phyloP scores from a whole-genome alignment of 2,797 vertebrate species.

The Mormyrus proboscirostris region DNA sequence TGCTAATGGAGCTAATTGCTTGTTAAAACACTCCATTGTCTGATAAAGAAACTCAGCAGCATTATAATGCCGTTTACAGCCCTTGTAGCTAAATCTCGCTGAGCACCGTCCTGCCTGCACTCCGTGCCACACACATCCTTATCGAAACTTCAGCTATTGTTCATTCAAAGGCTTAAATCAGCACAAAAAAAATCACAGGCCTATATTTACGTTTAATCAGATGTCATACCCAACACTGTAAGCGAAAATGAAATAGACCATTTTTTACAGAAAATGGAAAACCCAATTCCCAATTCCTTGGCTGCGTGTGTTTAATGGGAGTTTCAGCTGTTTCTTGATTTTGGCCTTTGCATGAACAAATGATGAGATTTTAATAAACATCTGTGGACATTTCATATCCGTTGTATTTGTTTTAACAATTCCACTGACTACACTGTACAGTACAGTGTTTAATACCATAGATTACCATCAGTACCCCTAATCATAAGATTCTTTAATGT shows the following conservation, averaged over 20 bases:
- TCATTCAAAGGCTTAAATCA: neutral
- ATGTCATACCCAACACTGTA: neutral
- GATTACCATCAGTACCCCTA: neutral
- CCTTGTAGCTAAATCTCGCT: neutral
- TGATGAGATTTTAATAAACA: neutral
- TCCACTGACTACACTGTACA: neutral
- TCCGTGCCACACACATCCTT: neutral
- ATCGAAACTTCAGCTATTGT: neutral
- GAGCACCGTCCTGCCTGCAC: neutral
- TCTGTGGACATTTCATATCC: neutral
- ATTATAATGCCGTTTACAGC: neutral
- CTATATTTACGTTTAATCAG: neutral
- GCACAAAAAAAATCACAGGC: neutral
- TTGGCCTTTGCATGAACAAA: neutral
- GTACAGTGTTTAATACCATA: neutral
- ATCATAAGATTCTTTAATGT: neutral
- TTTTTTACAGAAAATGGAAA: neutral
- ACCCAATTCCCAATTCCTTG: neutral
- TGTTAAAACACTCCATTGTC: slow-evolving; percentile 16
- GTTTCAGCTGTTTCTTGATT: neutral
- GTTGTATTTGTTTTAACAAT: neutral
- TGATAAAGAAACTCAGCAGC: neutral
- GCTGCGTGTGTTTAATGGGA: neutral
- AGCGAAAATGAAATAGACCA: neutral
- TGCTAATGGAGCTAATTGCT: slow-evolving; percentile 21